These are phyloP conservation scores for Eupsittula cactorum DNA, from an alignment of 2,113 vertebrate genomes.

Conservation along the genomic window DNA sequence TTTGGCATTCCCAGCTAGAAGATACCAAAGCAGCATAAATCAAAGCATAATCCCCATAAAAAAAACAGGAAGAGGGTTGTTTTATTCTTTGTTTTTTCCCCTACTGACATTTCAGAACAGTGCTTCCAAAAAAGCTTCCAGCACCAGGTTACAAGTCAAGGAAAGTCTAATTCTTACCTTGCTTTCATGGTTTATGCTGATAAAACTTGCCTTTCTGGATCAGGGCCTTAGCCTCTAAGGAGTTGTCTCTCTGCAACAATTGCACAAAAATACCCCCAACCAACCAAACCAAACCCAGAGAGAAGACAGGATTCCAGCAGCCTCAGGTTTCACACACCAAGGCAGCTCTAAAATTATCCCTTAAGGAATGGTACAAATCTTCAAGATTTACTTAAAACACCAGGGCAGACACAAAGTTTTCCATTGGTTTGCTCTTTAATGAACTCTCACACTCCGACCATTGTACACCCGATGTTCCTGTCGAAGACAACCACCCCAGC, in stretches of 20 bases:
- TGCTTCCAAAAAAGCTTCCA: not conserved
- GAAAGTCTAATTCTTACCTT: not conserved
- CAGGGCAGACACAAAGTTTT: not conserved
- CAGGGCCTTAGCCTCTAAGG: not conserved
- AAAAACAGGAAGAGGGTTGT: not conserved
- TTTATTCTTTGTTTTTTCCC: not conserved
- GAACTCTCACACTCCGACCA: not conserved
- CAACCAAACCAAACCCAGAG: not conserved
- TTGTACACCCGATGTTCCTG: not conserved
- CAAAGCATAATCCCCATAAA: not conserved
- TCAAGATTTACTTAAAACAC: not conserved
- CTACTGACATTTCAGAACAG: not conserved
- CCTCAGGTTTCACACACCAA: not conserved
- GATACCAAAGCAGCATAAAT: not conserved
- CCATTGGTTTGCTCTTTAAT: conserved; percentile 8
- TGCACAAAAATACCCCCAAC: not conserved
- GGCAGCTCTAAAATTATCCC: not conserved
- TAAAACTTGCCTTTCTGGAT: not conserved
- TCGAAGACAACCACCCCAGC: not conserved
- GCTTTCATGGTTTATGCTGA: not conserved
- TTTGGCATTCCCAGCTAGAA: not conserved
- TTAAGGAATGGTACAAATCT: not conserved
- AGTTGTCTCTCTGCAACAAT: not conserved
- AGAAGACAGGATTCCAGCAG: not conserved
- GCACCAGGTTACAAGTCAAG: not conserved